These are phyloP conservation scores for Acrobasis suavella DNA, from an alignment of 2,888 invertebrate species.

Conservation along the genomic window DNA sequence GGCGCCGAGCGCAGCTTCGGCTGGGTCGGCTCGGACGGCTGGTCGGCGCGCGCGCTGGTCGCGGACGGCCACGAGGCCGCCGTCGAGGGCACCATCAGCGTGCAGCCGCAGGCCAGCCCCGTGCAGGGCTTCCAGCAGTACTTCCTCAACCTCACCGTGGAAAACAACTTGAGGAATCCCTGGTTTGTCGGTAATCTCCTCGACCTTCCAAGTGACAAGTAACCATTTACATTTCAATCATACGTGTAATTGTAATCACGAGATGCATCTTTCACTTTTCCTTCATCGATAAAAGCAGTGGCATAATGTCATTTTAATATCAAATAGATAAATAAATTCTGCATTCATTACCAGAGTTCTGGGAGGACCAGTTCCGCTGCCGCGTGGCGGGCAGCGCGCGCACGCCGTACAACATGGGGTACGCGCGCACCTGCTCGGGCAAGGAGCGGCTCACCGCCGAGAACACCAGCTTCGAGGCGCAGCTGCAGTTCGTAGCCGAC, in stretches of 20 bases:
- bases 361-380: conserved; percentile 97
- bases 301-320: background rate
- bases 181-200: conserved; percentile 93
- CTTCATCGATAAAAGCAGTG: background rate
- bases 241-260: background rate
- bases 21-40: conserved; percentile 98
- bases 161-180: conserved; percentile 94
- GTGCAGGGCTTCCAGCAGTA: conserved; percentile 93
- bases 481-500: conserved; percentile 97
- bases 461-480: conserved; percentile 93
- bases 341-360: conserved; percentile 86
- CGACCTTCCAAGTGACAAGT: background rate
- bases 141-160: conserved; percentile 91
- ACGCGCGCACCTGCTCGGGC: conserved; percentile 88
- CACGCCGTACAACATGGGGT: conserved; percentile 91
- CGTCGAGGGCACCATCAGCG: conserved; percentile 89
- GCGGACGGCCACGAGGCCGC: conserved; percentile 93
- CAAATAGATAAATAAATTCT: background rate
- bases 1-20: conserved; percentile 93
- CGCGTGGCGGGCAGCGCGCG: conserved; percentile 89
- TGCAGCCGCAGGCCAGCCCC: conserved; percentile 95
- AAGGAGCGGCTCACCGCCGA: conserved; percentile 88
- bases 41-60: conserved; percentile 94
- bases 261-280: background rate
- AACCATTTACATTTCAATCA: background rate